Evolutionary conservation across 1,140 invertebrate species (phyloP), one percentile per base, ranked within the genome.

Genomic region (Neodiprion pinetum): DNA sequence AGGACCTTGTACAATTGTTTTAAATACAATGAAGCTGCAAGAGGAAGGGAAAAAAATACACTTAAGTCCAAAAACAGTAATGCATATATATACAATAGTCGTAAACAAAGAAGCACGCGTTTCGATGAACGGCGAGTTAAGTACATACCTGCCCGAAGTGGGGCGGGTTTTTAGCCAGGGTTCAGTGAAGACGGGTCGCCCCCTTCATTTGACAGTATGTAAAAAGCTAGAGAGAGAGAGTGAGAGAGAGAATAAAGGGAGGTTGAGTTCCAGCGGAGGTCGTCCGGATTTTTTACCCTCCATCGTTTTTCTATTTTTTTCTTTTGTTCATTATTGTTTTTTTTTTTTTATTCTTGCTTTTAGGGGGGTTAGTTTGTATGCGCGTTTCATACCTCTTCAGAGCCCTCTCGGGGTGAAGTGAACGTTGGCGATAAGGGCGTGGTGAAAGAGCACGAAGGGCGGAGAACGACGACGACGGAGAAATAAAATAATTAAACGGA

Each of bases 31-130:
- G 28, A 40, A 40, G 5, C 28, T 40, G 2, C 28, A 5, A 5
- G 28, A 40, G 28, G 28, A 5, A 40, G 28, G 28, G 1, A 40
- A 40, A 40, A 28, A 40, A 40, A 40, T 40, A 40, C 28, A 40
- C 28, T 40, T 40, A 2, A 4, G 28, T 40, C 28, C 28, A 40
- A 40, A 40, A 40, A 40, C 28, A 40, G 28, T 40, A 40, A 40
- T 40, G 28, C 28, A 40, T 40, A 0, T 40, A 40, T 2, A 5
- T 40, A 40, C 5, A 40, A 40, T 40, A 40, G 28, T 75, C 77
- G 80, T 80, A 82, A 83, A 84, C 82, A 83, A 83, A 80, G 76
- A 79, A 80, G 77, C 77, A 72, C 71, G 72, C 79, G 76, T 77
- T 77, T 83, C 76, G 77, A 80, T 74, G 74, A 76, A 75, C 69